These are phyloP conservation scores for Pristionchus mayeri DNA, from an alignment of 2,888 invertebrate species.

Conservation along the genomic window DNA sequence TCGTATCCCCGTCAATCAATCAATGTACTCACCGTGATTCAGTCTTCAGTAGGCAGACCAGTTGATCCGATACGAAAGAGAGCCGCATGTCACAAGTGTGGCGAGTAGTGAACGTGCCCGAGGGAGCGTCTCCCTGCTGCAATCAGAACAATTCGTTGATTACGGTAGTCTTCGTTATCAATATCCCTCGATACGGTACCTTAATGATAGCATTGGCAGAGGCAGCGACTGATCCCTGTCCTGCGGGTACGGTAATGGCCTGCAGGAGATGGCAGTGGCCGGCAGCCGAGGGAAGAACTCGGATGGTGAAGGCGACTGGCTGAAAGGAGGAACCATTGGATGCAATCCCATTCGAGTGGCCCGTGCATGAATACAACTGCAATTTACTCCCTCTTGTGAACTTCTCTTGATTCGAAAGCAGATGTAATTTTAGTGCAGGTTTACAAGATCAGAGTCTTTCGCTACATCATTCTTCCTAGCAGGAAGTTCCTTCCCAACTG, in stretches of 20 bases:
- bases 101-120: constrained; percentile 71
- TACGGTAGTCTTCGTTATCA: constrained; percentile 16
- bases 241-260: constrained; percentile 68
- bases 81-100: constrained; percentile 75
- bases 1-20: neutral
- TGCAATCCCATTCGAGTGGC: too few relatives aligned
- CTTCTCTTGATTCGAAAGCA: neutral
- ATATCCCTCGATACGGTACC: neutral
- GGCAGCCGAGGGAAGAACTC: constrained; percentile 56
- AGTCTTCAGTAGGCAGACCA: constrained; percentile 58
- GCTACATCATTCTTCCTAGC: neutral
- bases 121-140: constrained; percentile 62
- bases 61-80: constrained; percentile 60
- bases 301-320: constrained; percentile 66
- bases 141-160: neutral
- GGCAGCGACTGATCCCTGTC: constrained; percentile 66
- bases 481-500: too few relatives aligned
- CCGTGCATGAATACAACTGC: neutral
- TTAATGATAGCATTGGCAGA: constrained; percentile 62
- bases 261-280: constrained; percentile 67
- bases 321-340: too few relatives aligned
- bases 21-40: constrained; percentile 27
- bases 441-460: neutral
- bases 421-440: neutral
- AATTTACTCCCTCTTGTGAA: neutral